Base-by-base conservation (phyloP, 2,113 vertebrate genomes). In the Eubucco bourcierii region DNA sequence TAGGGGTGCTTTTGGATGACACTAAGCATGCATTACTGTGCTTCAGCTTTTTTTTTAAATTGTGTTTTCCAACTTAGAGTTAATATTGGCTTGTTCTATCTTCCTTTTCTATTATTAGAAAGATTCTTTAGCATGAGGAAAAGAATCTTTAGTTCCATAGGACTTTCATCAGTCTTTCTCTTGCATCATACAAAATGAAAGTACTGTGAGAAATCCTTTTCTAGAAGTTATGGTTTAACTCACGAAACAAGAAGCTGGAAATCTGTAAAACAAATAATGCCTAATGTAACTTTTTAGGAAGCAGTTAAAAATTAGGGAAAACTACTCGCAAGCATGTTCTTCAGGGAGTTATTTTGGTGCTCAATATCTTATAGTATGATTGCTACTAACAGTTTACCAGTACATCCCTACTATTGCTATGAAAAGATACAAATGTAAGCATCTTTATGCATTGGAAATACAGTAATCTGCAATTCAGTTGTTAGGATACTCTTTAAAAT, bases 11-110 rank as follows among this genome's bases (percentile, higher is more conserved):
- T 80, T 75, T 74, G 52, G 76, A 44, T 88, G 88, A 90, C 68
- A 80, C 37, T 93, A 82, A 87, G 88, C 86, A 90, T 93, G 82
- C 80, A 29, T 90, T 78, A n/a, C 25, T 93, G 1, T 90, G 68
- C 73, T 93, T 85, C 68, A 71, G 46, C 46, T 65, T 65, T 60
- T 85, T 71, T 47, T 41, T 41, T 41, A 41, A 8, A 9, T 0
- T 25, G 90, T 68, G 56, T 87, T 79, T 58, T 18, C 16, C 33
- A 41, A 1, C 24, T 46, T 81, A 25, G 37, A n/a, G 24, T 90
- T 88, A 81, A 14, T 87, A 29, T 56, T 83, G 52, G 46, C 37
- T 91, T 85, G 23, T 65, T 88, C 59, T 73, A 14, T 83, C 37
- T 80, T 94, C 50, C 44, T 88, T 93, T 80, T 34, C 50, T 24